These are phyloP conservation scores for Epiblema foenella DNA, from an alignment of 2,888 invertebrate genomes.

Conservation along the genomic window DNA sequence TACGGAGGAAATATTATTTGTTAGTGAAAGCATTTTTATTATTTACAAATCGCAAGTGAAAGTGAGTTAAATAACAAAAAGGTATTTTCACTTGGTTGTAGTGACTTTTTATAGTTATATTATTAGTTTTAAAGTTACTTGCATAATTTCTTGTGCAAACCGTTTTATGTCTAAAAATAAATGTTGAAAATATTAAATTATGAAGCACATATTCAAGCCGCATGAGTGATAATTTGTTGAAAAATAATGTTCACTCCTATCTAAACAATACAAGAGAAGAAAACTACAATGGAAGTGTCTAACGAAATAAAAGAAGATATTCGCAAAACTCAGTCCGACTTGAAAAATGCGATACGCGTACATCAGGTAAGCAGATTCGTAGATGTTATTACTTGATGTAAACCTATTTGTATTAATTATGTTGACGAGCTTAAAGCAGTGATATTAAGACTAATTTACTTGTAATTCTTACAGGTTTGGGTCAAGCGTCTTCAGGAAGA, in stretches of 20 bases:
- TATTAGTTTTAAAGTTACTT: slow-evolving; percentile 35
- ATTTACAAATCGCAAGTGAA: slow-evolving; percentile 27
- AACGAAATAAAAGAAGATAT: slow-evolving; percentile 86
- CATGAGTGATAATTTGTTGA: slow-evolving; percentile 24
- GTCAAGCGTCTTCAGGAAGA: slow-evolving; percentile 84
- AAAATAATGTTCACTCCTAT: slow-evolving; percentile 19
- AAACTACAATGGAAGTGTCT: slow-evolving; percentile 83
- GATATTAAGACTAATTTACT: neutral
- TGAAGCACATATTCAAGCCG: slow-evolving; percentile 34
- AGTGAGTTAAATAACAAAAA: slow-evolving; percentile 27
- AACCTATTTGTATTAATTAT: slow-evolving; percentile 15
- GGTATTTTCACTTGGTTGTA: slow-evolving; percentile 3
- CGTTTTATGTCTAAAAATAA: slow-evolving; percentile 40
- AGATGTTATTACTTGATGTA: slow-evolving; percentile 29
- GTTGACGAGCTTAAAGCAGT: neutral
- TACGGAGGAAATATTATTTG: slow-evolving; percentile 26
- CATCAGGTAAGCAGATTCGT: slow-evolving; percentile 82
- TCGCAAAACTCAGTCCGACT: slow-evolving; percentile 84
- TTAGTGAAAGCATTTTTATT: slow-evolving; percentile 34
- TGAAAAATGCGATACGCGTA: slow-evolving; percentile 86
- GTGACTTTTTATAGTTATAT: slow-evolving; percentile 17
- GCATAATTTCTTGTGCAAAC: slow-evolving; percentile 32
- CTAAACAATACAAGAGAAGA: slow-evolving; percentile 15
- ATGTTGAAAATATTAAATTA: slow-evolving; percentile 41
- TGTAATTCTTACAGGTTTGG: slow-evolving; percentile 77